These are phyloP conservation scores for Mesembrinibis cayennensis DNA, from an alignment of 2,113 vertebrate genomes.

Conservation along the genomic window DNA sequence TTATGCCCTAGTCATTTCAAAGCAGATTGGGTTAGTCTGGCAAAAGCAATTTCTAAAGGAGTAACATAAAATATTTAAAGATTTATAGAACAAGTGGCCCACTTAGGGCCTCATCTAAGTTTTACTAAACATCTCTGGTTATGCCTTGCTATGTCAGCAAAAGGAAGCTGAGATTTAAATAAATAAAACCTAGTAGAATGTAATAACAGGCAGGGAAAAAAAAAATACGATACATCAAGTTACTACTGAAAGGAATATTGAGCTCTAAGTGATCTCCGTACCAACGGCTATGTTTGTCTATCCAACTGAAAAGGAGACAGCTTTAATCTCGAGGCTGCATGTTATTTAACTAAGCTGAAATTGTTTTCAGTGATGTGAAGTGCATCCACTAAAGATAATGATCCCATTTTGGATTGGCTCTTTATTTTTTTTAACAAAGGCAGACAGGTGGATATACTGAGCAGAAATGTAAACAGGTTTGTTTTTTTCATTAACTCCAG, in stretches of 20 bases:
- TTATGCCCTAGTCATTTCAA: conserved; percentile 48
- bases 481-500: background rate
- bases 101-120: conserved; percentile 69
- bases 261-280: conserved; percentile 39
- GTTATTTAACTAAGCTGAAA: conserved; percentile 60
- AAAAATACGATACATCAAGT: conserved; percentile 27
- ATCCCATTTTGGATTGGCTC: background rate
- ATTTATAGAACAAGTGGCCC: conserved; percentile 70
- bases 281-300: conserved; percentile 15
- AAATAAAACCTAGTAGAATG: conserved; percentile 49
- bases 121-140: conserved; percentile 66
- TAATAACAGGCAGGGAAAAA: conserved; percentile 29
- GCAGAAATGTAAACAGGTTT: background rate
- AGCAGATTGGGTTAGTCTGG: conserved; percentile 54
- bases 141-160: conserved; percentile 68
- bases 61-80: conserved; percentile 67
- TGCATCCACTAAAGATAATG: conserved; percentile 34
- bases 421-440: conserved; percentile 31
- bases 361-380: conserved; percentile 18
- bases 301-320: conserved; percentile 42
- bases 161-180: conserved; percentile 66
- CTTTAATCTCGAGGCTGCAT: conserved; percentile 33
- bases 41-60: conserved; percentile 59
- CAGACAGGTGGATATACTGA: conserved; percentile 18
- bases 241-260: conserved; percentile 45